Base-by-base conservation (phyloP, 1,140 invertebrate species). In the Lepidurus arcticus region DNA sequence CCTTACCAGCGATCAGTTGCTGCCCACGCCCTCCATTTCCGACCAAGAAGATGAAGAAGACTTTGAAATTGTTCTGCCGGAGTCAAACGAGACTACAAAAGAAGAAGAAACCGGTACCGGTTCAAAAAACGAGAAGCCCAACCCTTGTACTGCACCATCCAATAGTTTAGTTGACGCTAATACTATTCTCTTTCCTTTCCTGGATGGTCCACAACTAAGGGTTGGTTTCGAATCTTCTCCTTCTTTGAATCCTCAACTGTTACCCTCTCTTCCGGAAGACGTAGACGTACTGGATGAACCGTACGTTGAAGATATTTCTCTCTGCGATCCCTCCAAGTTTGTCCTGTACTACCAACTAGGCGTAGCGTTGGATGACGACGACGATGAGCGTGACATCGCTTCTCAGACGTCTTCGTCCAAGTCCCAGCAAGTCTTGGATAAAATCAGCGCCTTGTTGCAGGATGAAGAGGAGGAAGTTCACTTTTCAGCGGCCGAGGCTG, bases 91-190 rank as follows among this genome's bases (percentile, higher is more conserved):
- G 8, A 74, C 75, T 73, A 73, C 76, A 42, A 81, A 77, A 24
- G 81, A 82, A 34, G 79, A 81, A 65, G 81, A 85, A 83, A 83
- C 83, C 82, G 42, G 73, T 65, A 82, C 82, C 80, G 82, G 81
- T 83, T 81, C 86, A 87, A 87, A 87, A 87, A 87, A 87, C 86
- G 86, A 85, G 86, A 82, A 86, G 84, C 83, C 86, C 86, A 87
- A 87, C 86, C 87, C 86, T 86, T 86, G 86, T 83, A 86, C 84
- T 87, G 87, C 85, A 86, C 86, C 87, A 87, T 87, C 86, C 86
- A 84, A 81, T 87, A 82, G 81, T 80, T 79, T 77, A 16, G 73
- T 79, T 44, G 78, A 44, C 7, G 74, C 78, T 79, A 80, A 13
- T 26, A 78, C 79, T 81, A 82, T 80, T 80, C 80, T 82, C 81